phyloP scores from a whole-genome alignment of 2,113 vertebrate species.

The Lethenteron reissneri region DNA sequence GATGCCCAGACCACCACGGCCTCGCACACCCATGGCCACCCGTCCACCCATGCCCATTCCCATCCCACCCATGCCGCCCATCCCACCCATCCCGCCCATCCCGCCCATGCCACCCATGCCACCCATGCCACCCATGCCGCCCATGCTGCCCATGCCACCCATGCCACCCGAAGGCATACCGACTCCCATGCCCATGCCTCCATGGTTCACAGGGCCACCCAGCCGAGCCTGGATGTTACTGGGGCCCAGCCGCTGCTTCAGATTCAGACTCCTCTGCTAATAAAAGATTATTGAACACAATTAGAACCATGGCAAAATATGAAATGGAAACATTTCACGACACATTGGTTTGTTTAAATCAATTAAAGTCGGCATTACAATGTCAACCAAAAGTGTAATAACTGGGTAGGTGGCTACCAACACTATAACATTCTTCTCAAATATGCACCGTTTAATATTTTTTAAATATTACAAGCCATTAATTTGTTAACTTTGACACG shows the following conservation, averaged over 20 bases:
- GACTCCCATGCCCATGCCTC: background rate
- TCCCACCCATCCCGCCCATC: slow-evolving; percentile 37
- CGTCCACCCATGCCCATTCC: slow-evolving; percentile 2
- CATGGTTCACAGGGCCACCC: slow-evolving; percentile 45
- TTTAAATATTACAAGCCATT: no score
- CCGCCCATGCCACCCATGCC: slow-evolving; percentile 45
- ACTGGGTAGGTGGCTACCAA: no score
- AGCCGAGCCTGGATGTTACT: slow-evolving; percentile 89
- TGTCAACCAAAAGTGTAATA: no score
- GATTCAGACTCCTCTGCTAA: slow-evolving; percentile 55
- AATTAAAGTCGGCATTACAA: no score
- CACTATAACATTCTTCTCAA: no score
- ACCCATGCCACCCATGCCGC: slow-evolving; percentile 46
- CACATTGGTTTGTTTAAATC: no score
- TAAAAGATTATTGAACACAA: background rate
- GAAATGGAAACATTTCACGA: background rate
- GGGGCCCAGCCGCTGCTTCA: slow-evolving; percentile 86
- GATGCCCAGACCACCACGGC: slow-evolving; percentile 1
- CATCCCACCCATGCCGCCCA: slow-evolving; percentile 39
- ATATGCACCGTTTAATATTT: no score
- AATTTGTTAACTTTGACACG: no score
- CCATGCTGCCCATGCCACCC: slow-evolving; percentile 33
- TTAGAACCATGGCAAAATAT: slow-evolving; percentile 2
- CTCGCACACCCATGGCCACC: background rate
- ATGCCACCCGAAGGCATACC: slow-evolving; percentile 33